These are phyloP conservation scores for Gobionotothen gibberifrons DNA, from an alignment of 2,797 vertebrate genomes.

Conservation along the genomic window DNA sequence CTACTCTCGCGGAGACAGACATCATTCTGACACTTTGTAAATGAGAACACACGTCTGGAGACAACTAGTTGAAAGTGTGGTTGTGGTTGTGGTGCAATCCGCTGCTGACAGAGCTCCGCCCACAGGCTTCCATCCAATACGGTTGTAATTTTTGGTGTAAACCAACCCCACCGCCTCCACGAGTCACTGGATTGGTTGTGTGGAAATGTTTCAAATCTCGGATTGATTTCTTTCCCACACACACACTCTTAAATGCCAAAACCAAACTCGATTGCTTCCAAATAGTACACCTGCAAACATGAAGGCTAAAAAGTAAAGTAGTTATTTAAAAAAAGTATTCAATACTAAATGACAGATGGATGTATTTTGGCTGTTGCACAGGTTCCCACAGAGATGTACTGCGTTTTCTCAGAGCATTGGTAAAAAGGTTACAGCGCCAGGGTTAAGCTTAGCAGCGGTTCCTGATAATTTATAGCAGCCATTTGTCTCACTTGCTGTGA, in stretches of 20 bases:
- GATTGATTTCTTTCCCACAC: background rate
- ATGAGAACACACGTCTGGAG: conserved; percentile 33
- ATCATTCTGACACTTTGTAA: conserved; percentile 29
- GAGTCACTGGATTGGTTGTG: conserved; percentile 2
- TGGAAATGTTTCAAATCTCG: conserved; percentile 3
- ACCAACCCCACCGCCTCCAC: conserved; percentile 26
- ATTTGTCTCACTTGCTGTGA: conserved; percentile 67
- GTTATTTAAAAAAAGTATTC: conserved; percentile 29
- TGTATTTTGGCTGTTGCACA: conserved; percentile 27
- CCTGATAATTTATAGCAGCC: conserved; percentile 59
- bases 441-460: conserved; percentile 47
- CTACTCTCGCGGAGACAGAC: conserved; percentile 21
- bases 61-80: conserved; percentile 46
- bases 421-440: conserved; percentile 24
- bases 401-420: conserved; percentile 10
- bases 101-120: conserved; percentile 27
- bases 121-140: conserved; percentile 30
- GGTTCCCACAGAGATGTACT: conserved; percentile 37
- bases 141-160: conserved; percentile 23
- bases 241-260: conserved; percentile 1
- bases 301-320: conserved; percentile 10
- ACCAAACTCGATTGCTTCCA: conserved; percentile 6
- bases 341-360: conserved; percentile 29
- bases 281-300: conserved; percentile 32
- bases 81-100: conserved; percentile 54